Percentiles rank a stretch among this genome's conserved stretches.
These are phyloP conservation scores for Rhagonycha fulva DNA, from an alignment of 2,888 invertebrate genomes.

Conservation along the genomic window DNA sequence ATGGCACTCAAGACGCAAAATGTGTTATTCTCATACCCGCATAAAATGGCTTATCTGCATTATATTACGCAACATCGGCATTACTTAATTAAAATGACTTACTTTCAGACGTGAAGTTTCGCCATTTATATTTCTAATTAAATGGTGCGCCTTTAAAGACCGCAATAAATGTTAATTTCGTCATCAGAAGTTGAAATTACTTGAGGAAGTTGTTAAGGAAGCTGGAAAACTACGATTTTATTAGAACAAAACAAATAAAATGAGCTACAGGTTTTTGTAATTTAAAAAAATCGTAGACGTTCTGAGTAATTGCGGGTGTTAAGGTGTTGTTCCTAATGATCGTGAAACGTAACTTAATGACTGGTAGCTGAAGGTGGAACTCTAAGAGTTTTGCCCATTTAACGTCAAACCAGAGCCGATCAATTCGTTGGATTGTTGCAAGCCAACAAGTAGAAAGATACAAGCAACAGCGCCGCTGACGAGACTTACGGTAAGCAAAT, in stretches of 20 bases:
- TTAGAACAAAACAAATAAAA: neutral
- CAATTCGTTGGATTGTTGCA: no score
- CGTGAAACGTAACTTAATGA: neutral
- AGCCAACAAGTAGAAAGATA: no score
- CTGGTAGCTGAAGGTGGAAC: no score
- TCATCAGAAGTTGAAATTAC: constrained; percentile 3
- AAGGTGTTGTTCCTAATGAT: neutral
- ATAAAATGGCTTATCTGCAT: neutral
- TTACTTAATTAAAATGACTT: constrained; percentile 13
- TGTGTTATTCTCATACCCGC: neutral
- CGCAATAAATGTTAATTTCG: constrained; percentile 3
- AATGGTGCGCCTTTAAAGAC: constrained; percentile 5
- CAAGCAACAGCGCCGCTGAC: neutral
- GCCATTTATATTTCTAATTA: constrained; percentile 16
- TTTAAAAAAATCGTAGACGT: neutral
- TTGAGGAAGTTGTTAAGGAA: neutral
- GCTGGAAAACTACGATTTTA: neutral
- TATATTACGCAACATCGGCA: neutral
- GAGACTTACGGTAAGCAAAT: neutral
- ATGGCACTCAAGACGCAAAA: neutral
- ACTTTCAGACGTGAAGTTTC: neutral
- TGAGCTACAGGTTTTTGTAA: neutral
- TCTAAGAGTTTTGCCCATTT: no score
- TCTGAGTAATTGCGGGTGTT: no score
- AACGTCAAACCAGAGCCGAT: no score